Percentiles rank a stretch among this genome's conserved stretches.
Evolutionary conservation across 2,888 invertebrate genomes (phyloP).

Genomic region (Nymphalis polychloros): DNA sequence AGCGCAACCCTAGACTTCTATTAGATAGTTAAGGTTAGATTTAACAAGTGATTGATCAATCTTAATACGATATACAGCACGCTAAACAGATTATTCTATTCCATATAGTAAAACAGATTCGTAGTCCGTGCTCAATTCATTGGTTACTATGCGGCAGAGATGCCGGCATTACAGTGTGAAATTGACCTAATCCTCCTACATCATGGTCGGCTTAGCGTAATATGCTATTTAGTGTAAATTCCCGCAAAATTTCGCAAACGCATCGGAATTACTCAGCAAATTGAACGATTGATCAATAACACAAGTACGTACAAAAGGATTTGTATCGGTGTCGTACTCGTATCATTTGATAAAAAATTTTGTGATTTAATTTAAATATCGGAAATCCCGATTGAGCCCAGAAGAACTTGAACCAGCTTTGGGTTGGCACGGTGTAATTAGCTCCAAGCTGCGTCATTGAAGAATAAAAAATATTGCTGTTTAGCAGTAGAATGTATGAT

Average conservation of each 20-base stretch:
- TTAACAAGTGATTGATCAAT: too few relatives aligned
- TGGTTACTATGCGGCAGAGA: not conserved
- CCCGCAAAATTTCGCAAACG: slow-evolving; percentile 1
- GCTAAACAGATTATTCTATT: too few relatives aligned
- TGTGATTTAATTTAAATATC: too few relatives aligned
- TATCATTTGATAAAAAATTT: not conserved
- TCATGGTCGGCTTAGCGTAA: slow-evolving; percentile 3
- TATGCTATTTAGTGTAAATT: slow-evolving; percentile 13
- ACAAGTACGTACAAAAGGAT: not conserved
- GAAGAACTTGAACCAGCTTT: too few relatives aligned
- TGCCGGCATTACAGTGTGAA: slow-evolving; percentile 21
- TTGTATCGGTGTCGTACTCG: not conserved
- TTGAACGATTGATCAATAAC: not conserved
- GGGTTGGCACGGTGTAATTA: too few relatives aligned
- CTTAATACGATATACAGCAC: too few relatives aligned
- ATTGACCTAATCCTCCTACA: slow-evolving; percentile 18
- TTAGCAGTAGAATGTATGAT: too few relatives aligned
- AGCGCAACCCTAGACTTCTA: too few relatives aligned
- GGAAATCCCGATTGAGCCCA: too few relatives aligned
- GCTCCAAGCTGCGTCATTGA: too few relatives aligned
- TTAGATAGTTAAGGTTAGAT: too few relatives aligned
- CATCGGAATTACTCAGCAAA: slow-evolving; percentile 7
- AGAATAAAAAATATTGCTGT: too few relatives aligned
- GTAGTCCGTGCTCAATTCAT: not conserved
- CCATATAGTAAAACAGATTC: not conserved